phyloP scores from a whole-genome alignment of 2,113 vertebrate genomes.

The Cyanoramphus novaezelandiae region DNA sequence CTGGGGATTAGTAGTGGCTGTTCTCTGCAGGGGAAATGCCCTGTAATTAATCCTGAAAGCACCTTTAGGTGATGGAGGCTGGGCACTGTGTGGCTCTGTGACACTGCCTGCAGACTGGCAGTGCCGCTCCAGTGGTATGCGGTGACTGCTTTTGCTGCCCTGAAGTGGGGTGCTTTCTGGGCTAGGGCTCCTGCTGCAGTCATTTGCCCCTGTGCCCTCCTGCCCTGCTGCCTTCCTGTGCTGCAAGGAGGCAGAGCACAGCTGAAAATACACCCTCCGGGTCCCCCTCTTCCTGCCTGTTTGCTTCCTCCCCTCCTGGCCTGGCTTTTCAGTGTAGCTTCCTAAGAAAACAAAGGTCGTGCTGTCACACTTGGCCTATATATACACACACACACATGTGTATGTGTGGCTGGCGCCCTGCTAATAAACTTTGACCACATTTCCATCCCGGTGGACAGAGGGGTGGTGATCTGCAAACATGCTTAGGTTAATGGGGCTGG shows the following conservation, averaged over 20 bases:
- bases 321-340: background rate
- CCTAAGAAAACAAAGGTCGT: constrained; percentile 43
- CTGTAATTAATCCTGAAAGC: background rate
- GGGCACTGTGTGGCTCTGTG: fast-evolving
- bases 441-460: background rate
- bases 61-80: background rate
- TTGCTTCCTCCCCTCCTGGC: constrained; percentile 5
- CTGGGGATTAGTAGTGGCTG: background rate
- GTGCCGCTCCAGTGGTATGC: fast-evolving
- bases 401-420: background rate
- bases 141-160: fast-evolving
- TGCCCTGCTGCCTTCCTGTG: background rate
- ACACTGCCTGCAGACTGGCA: background rate
- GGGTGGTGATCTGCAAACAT: background rate
- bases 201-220: background rate
- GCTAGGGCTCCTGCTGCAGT: background rate
- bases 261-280: background rate
- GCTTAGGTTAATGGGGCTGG: background rate
- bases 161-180: fast-evolving
- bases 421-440: constrained; percentile 49
- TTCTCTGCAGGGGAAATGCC: background rate
- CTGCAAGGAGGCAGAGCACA: background rate
- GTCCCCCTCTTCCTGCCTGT: background rate
- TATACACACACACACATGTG: background rate
- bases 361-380: background rate